A percentile compares a stretch with the other conserved stretches of the same genome.
Conservation (phyloP, 2,113 vertebrate species). For the Rhinoptilus africanus region DNA sequence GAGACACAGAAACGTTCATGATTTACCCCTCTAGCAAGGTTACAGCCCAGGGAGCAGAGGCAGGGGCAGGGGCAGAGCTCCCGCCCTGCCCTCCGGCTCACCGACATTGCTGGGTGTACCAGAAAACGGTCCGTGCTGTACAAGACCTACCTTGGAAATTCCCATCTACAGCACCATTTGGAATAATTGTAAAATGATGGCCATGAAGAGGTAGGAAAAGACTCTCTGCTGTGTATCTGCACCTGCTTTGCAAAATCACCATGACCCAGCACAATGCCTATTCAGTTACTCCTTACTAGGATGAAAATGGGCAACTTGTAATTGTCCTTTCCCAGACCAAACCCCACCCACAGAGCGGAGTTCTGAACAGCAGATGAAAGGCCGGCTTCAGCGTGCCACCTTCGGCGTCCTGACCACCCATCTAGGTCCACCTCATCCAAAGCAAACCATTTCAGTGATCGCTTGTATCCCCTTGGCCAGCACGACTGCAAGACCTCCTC, state of each 20-base stretch:
- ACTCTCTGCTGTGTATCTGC: background rate
- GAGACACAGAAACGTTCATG: background rate
- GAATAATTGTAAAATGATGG: background rate
- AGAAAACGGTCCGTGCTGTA: background rate
- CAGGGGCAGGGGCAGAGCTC: background rate
- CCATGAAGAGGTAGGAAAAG: background rate
- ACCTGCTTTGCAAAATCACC: background rate
- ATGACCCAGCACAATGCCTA: background rate
- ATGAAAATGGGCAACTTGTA: background rate
- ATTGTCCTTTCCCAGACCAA: background rate
- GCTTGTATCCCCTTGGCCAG: rapidly evolving
- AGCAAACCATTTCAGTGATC: background rate
- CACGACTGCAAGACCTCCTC: background rate
- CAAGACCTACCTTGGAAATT: background rate
- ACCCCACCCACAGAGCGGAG: background rate
- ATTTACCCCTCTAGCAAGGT: background rate
- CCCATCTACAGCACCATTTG: background rate
- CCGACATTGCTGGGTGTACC: background rate
- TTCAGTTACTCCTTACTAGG: background rate
- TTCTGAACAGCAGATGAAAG: background rate
- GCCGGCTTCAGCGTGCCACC: background rate
- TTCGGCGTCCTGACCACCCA: background rate
- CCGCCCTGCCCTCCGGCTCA: background rate
- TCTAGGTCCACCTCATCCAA: background rate
- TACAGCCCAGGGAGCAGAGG: background rate